Evolutionary conservation across 2,113 vertebrate genomes (phyloP).

Genomic region (Ciconia stormi): DNA sequence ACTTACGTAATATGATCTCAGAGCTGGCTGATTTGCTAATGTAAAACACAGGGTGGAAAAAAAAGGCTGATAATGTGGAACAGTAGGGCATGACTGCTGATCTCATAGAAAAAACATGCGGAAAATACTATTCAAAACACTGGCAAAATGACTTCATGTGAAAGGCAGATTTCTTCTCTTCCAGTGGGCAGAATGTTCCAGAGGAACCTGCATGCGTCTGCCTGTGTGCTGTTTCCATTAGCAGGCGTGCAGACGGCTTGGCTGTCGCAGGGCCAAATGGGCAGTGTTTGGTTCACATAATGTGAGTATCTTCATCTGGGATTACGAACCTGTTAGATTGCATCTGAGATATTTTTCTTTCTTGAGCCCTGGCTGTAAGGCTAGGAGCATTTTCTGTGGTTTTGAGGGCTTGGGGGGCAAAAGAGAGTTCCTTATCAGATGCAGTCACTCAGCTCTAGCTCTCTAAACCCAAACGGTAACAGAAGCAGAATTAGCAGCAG

Average conservation of each 20-base stretch:
- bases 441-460: background rate
- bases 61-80: slow-evolving; percentile 59
- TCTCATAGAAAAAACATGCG: slow-evolving; percentile 58
- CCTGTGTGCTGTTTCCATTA: background rate
- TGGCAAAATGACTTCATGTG: slow-evolving; percentile 53
- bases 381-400: background rate
- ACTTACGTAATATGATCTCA: slow-evolving; percentile 25
- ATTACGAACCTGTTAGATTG: background rate
- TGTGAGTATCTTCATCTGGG: background rate
- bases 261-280: rapidly evolving
- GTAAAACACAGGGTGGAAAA: slow-evolving; percentile 23
- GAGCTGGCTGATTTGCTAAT: slow-evolving; percentile 39
- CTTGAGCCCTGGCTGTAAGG: background rate
- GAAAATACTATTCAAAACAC: slow-evolving; percentile 61
- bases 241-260: background rate
- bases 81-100: slow-evolving; percentile 63
- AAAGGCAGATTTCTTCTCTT: slow-evolving; percentile 49
- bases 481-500: background rate
- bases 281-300: background rate
- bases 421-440: background rate
- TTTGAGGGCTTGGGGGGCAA: background rate
- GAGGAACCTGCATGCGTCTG: background rate
- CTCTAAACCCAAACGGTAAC: background rate
- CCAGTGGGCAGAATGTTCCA: slow-evolving; percentile 14
- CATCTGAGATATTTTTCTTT: background rate